These are phyloP conservation scores for Labrus mixtus DNA, from an alignment of 2,113 vertebrate genomes.

Conservation along the genomic window DNA sequence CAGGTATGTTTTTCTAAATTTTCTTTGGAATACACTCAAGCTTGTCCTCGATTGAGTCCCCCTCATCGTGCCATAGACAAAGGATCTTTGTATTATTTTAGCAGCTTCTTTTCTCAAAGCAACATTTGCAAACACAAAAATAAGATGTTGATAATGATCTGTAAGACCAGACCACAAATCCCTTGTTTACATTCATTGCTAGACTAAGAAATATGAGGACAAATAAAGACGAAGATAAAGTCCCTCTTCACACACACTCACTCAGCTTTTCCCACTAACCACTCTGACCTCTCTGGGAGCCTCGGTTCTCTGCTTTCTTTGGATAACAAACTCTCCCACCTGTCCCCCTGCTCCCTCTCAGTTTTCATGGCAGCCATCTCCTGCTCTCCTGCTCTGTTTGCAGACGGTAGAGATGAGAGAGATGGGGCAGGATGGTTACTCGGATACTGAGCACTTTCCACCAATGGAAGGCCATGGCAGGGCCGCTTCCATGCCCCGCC, in stretches of 20 bases:
- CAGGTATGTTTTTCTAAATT: too few species aligned
- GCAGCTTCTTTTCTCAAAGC: too few species aligned
- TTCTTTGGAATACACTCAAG: too few species aligned
- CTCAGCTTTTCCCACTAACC: conserved; percentile 42
- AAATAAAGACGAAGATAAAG: conserved; percentile 15
- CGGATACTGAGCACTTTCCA: conserved; percentile 93
- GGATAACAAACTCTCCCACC: conserved; percentile 55
- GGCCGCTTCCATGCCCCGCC: conserved; percentile 95
- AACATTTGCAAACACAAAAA: too few species aligned
- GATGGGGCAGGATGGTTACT: conserved; percentile 93
- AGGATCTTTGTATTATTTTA: too few species aligned
- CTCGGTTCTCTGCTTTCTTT: conserved; percentile 55
- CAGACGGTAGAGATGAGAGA: conserved; percentile 97
- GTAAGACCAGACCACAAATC: not conserved
- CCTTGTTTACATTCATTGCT: conserved; percentile 13
- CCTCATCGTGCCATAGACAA: too few species aligned
- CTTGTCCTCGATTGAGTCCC: too few species aligned
- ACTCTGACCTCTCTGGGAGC: conserved; percentile 30
- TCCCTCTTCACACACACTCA: conserved; percentile 20
- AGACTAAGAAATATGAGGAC: too few species aligned
- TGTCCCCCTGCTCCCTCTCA: conserved; percentile 39
- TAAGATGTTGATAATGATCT: not conserved
- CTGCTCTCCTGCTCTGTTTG: conserved; percentile 82
- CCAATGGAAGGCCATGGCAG: conserved; percentile 94
- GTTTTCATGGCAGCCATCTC: conserved; percentile 78